Conservation (phyloP, 2,113 vertebrate species). For the Heteronetta atricapilla region DNA sequence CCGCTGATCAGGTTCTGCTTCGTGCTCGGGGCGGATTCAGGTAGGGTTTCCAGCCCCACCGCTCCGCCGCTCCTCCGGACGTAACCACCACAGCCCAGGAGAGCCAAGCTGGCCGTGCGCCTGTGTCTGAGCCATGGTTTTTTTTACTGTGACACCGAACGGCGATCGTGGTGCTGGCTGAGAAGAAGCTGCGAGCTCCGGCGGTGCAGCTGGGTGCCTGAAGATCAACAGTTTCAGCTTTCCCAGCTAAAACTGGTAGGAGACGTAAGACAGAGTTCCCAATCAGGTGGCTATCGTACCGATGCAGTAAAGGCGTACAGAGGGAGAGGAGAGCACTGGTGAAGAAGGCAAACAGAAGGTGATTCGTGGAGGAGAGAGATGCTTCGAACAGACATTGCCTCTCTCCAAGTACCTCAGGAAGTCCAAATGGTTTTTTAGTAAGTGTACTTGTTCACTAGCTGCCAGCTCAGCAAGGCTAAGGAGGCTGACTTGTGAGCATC, state of each 20-base stretch:
- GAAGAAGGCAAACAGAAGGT: not conserved
- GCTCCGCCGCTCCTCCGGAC: not conserved
- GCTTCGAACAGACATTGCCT: not conserved
- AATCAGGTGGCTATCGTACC: not conserved
- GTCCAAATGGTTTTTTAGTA: not conserved
- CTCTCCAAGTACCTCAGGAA: not conserved
- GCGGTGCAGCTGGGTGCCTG: not conserved
- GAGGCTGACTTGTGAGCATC: not conserved
- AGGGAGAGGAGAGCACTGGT: not conserved
- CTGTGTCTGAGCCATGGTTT: accelerated
- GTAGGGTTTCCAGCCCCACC: too few species aligned
- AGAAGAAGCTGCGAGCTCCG: not conserved
- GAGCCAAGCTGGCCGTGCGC: not conserved
- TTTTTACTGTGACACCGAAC: not conserved
- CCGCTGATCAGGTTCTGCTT: not conserved
- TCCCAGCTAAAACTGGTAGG: not conserved
- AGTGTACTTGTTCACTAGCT: not conserved
- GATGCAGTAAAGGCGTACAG: not conserved
- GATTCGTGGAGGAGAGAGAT: not conserved
- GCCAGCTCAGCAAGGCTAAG: not conserved
- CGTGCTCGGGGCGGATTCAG: not conserved
- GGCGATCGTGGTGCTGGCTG: not conserved
- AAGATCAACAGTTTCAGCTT: not conserved
- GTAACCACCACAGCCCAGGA: not conserved
- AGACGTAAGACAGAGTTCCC: accelerated